Percentiles rank a stretch among this genome's conserved stretches.
Conservation (phyloP, 2,888 invertebrate genomes). For the Chironomus riparius region DNA sequence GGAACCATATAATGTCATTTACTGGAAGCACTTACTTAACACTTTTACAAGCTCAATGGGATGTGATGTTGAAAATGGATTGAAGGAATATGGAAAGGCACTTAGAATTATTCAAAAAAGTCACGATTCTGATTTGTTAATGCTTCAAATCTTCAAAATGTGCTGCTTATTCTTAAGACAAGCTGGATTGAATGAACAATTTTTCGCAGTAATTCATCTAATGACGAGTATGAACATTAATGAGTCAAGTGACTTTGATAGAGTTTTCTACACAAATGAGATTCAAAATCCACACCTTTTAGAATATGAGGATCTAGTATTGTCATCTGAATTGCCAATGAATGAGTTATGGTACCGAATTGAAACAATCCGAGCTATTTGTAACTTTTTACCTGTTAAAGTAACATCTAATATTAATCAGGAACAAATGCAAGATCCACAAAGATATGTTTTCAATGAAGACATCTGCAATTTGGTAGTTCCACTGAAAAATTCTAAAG, state of each 20-base stretch:
- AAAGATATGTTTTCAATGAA: conserved; percentile 54
- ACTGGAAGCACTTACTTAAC: neutral
- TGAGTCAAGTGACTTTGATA: conserved; percentile 33
- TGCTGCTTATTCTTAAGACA: conserved; percentile 53
- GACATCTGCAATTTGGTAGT: conserved; percentile 60
- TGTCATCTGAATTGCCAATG: conserved; percentile 57
- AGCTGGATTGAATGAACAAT: conserved; percentile 64
- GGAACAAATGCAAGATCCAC: conserved; percentile 50
- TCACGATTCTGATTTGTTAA: conserved; percentile 30
- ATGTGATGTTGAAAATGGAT: conserved; percentile 49
- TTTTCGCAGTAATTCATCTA: conserved; percentile 61
- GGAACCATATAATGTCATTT: conserved; percentile 30
- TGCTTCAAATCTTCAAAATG: conserved; percentile 40
- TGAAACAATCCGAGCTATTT: conserved; percentile 62
- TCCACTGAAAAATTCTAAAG: conserved; percentile 49
- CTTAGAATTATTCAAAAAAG: conserved; percentile 40
- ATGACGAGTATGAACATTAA: conserved; percentile 57
- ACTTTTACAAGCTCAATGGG: conserved; percentile 49
- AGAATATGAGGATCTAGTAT: conserved; percentile 53
- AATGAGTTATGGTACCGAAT: conserved; percentile 66
- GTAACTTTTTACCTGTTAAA: conserved; percentile 54
- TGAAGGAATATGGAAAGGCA: conserved; percentile 46
- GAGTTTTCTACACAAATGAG: conserved; percentile 33
- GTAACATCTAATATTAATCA: conserved; percentile 37
- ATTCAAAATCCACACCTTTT: conserved; percentile 40